Conservation (phyloP, 2,888 invertebrate species). For the Phaedon cochleariae region DNA sequence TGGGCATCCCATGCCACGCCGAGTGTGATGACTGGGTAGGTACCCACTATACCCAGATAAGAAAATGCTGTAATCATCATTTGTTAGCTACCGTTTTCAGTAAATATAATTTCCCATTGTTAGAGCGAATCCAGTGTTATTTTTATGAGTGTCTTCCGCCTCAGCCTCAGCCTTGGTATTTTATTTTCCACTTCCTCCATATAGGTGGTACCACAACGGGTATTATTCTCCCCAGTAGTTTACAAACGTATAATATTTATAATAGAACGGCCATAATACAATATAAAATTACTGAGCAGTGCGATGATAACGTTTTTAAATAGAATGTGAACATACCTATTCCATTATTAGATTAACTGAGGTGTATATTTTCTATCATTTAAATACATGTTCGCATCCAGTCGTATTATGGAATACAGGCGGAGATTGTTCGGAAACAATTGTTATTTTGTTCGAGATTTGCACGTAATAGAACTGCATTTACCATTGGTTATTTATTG, state of each 20-base stretch:
- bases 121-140: conserved; percentile 11
- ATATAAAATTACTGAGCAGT: conserved; percentile 4
- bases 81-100: conserved; percentile 24
- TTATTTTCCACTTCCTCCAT: conserved; percentile 40
- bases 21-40: neutral
- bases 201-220: conserved; percentile 3
- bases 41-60: neutral
- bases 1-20: conserved; percentile 18
- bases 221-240: conserved; percentile 27
- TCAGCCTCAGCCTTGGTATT: conserved; percentile 33
- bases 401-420: conserved; percentile 11
- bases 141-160: conserved; percentile 40
- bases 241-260: conserved; percentile 22
- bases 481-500: neutral
- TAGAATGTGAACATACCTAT: conserved; percentile 13
- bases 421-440: conserved; percentile 3
- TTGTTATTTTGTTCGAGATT: conserved; percentile 4
- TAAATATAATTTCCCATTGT: conserved; percentile 30
- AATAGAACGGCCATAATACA: conserved; percentile 12
- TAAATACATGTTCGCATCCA: conserved; percentile 7
- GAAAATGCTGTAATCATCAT: conserved; percentile 13
- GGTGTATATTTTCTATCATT: conserved; percentile 6
- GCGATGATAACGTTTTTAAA: conserved; percentile 17
- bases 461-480: conserved; percentile 1
- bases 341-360: conserved; percentile 15